Conservation (phyloP, 2,113 vertebrate genomes). For the Eptesicus fuscus region DNA sequence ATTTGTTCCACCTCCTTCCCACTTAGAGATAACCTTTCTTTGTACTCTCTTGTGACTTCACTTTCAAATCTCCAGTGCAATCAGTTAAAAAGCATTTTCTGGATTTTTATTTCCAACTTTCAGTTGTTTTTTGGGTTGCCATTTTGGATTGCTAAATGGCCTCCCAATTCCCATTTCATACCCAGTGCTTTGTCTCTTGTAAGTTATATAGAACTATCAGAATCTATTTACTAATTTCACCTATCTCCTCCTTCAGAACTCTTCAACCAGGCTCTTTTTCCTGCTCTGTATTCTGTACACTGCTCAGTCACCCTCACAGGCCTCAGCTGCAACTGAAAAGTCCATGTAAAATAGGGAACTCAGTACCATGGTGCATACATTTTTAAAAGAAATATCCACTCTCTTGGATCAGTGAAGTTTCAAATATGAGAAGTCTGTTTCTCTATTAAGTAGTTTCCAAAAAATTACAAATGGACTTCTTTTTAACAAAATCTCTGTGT, state of each 20-base stretch:
- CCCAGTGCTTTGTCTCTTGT: slow-evolving; percentile 27
- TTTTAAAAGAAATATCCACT: background rate
- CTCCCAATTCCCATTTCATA: slow-evolving; percentile 61
- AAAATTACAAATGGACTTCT: background rate
- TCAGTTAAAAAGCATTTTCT: background rate
- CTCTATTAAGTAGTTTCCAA: background rate
- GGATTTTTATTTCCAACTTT: slow-evolving; percentile 28
- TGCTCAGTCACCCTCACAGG: slow-evolving; percentile 19
- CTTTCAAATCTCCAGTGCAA: slow-evolving; percentile 26
- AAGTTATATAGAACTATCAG: slow-evolving; percentile 37
- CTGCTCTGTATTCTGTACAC: slow-evolving; percentile 67
- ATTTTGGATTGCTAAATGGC: slow-evolving; percentile 48
- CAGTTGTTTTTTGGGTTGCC: slow-evolving; percentile 4
- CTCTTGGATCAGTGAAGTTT: background rate
- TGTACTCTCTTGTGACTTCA: background rate
- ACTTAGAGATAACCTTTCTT: background rate
- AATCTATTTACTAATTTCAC: slow-evolving; percentile 43
- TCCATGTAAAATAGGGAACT: slow-evolving; percentile 20
- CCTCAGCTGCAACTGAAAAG: slow-evolving; percentile 22
- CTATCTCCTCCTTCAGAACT: slow-evolving; percentile 42
- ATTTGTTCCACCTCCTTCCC: background rate
- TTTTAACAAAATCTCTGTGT: background rate
- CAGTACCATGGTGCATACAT: background rate
- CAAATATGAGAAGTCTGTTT: background rate
- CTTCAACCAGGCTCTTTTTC: background rate